Base-by-base conservation (phyloP, 1,140 invertebrate genomes). In the Mamestra configurata region DNA sequence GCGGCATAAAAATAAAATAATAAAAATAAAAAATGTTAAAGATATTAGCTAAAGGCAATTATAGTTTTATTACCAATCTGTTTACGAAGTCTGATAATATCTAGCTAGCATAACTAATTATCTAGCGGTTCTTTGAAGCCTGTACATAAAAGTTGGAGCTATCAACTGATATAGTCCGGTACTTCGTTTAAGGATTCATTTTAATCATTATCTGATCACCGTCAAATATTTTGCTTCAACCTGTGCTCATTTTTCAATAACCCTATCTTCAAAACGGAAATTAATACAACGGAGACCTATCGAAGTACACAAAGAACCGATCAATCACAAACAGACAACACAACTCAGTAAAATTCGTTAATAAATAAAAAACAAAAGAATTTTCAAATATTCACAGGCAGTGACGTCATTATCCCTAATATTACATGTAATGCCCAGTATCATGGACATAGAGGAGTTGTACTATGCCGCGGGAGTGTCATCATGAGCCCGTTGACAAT, bases 201-300 rank as follows among this genome's bases (percentile, higher is more conserved):
- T 15, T n/a, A 4, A n/a, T 13, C 46, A 8, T 37, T 8, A 66
- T 22, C 61, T 40, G 8, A 40, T 31, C 27, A 37, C 10, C 20
- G n/a, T 22, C 22, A 22, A 66, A 66, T 15, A 22, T 43, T 31
- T 43, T 43, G 20, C 43, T 5, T 18, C 1, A 40, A 49, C 43
- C 43, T 70, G n/a, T 31, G 13, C 22, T 49, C 31, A 15, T 22
- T 70, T 70, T 31, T 27, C 6, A 49, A n/a, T 51, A 70, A 10
- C 22, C 7, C 37, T 11, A 8, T 20, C 61, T 43, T 70, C 24
- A 24, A 70, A 40, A 51, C 43, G 10, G 22, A 70, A 15, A 70
- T 70, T 70, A 70, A 70, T 70, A 40, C 35, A 43, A 7, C 4
- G 13, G 43, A 31, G 31, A 61, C n/a, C 43, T 49, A 70, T 49